phyloP scores from a whole-genome alignment of 2,888 invertebrate species.

The Rhagonycha fulva region DNA sequence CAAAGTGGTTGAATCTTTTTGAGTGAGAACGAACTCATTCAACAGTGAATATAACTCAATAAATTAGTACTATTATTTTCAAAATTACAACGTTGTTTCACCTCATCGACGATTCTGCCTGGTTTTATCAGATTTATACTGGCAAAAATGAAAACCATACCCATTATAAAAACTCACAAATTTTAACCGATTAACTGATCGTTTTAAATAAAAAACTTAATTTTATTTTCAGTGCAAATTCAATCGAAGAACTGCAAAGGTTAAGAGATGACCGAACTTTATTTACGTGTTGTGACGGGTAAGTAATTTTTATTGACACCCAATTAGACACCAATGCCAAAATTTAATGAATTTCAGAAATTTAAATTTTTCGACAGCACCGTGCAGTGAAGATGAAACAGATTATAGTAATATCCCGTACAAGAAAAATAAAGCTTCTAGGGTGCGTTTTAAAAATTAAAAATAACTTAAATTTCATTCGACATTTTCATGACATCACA shows the following conservation, averaged over 20 bases:
- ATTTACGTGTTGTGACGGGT: slow-evolving; percentile 53
- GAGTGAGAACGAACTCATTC: too few relatives aligned
- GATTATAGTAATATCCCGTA: slow-evolving; percentile 66
- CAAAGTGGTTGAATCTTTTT: too few relatives aligned
- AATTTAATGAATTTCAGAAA: slow-evolving; percentile 51
- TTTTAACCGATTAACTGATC: too few relatives aligned
- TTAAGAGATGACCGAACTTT: slow-evolving; percentile 51
- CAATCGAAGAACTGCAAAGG: slow-evolving; percentile 59
- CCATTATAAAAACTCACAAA: too few relatives aligned
- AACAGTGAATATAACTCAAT: too few relatives aligned
- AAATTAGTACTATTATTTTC: too few relatives aligned
- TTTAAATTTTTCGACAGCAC: slow-evolving; percentile 69
- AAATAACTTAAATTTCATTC: neutral
- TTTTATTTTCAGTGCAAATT: slow-evolving; percentile 58
- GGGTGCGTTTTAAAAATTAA: slow-evolving; percentile 56
- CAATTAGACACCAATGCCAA: neutral
- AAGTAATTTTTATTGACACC: slow-evolving; percentile 37
- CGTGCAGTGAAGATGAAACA: slow-evolving; percentile 73
- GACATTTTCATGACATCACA: neutral
- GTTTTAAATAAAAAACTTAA: too few relatives aligned
- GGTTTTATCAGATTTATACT: too few relatives aligned
- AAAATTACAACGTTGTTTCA: too few relatives aligned
- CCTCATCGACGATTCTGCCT: too few relatives aligned
- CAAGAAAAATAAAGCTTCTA: slow-evolving; percentile 75
- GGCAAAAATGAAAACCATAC: too few relatives aligned